phyloP scores from a whole-genome alignment of 2,888 invertebrate genomes.

The Ormyrus pomaceus region DNA sequence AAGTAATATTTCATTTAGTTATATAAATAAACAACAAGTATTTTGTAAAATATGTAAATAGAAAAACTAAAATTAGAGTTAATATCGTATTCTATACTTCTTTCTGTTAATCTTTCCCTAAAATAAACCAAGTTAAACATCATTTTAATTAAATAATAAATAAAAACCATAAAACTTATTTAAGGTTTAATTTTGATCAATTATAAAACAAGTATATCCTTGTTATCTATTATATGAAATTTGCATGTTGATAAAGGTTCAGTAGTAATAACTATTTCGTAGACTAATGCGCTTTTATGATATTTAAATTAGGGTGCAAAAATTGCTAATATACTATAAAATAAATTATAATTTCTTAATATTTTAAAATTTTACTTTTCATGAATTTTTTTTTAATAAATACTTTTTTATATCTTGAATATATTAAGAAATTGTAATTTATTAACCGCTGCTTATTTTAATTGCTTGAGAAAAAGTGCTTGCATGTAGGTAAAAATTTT shows the following conservation, averaged over 20 bases:
- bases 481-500: conserved; percentile 63
- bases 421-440: conserved; percentile 26
- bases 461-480: conserved; percentile 19
- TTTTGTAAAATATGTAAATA: conserved; percentile 30
- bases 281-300: conserved; percentile 31
- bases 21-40: conserved; percentile 4
- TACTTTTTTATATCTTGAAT: background rate
- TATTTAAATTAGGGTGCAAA: conserved; percentile 6
- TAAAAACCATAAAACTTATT: background rate
- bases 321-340: conserved; percentile 6
- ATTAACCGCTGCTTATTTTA: conserved; percentile 24
- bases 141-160: background rate
- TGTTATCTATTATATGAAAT: conserved; percentile 14
- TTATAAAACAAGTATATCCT: conserved; percentile 4
- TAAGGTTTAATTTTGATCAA: background rate
- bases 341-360: conserved; percentile 15
- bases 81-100: background rate
- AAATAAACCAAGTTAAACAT: background rate
- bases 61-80: background rate
- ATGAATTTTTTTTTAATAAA: background rate
- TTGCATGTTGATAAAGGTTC: conserved; percentile 33
- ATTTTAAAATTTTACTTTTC: background rate
- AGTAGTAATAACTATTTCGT: conserved; percentile 27
- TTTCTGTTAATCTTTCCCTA: too few relatives aligned
- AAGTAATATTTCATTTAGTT: background rate